These are phyloP conservation scores for Pelmatolapia mariae DNA, from an alignment of 2,113 vertebrate genomes.

Conservation along the genomic window DNA sequence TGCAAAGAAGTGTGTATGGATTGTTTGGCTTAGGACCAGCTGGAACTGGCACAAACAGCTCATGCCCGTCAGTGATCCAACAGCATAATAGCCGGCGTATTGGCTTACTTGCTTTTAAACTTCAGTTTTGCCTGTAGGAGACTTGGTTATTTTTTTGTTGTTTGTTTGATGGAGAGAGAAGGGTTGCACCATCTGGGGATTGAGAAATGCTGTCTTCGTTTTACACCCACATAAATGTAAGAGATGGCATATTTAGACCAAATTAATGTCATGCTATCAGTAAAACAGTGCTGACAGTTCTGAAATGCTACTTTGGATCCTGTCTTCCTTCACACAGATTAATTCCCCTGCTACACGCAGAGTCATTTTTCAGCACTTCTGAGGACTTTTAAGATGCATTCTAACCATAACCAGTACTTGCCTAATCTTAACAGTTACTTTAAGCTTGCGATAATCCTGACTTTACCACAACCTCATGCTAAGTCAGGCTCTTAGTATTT, in stretches of 20 bases:
- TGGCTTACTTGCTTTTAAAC: not conserved
- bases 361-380: not conserved
- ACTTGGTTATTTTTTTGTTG: not conserved
- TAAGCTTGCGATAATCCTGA: not conserved
- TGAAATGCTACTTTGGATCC: not conserved
- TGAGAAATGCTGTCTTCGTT: not conserved
- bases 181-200: not conserved
- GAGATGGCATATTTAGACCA: constrained; percentile 2
- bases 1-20: not conserved
- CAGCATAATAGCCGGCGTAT: not conserved
- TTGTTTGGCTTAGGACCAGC: not conserved
- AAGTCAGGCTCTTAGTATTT: not conserved
- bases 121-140: not conserved
- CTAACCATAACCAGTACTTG: not conserved
- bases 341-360: not conserved
- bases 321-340: not conserved
- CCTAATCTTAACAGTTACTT: not conserved
- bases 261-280: constrained; percentile 12
- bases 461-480: not conserved
- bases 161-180: not conserved
- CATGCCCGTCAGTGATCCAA: not conserved
- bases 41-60: not conserved
- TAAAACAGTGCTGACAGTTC: constrained; percentile 6
- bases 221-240: not conserved
- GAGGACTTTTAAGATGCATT: not conserved